phyloP scores from a whole-genome alignment of 2,888 invertebrate species.

The Troides oblongomaculatus region DNA sequence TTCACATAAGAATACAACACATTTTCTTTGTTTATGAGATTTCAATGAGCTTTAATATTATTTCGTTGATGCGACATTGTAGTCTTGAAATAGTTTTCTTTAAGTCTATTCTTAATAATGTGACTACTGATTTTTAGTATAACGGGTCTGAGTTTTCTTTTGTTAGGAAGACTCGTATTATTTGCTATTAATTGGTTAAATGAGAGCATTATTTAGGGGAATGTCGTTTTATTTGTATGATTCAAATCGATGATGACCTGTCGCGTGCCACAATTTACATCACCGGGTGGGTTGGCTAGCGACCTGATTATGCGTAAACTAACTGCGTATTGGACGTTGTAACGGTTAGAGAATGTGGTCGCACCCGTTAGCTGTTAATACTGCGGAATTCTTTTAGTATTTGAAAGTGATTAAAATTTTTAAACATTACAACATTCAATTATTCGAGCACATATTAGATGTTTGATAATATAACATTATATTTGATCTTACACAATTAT shows the following conservation, averaged over 20 bases:
- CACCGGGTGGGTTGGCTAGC: constrained; percentile 41
- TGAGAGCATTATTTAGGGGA: not conserved
- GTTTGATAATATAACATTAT: not conserved
- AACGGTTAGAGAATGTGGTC: constrained; percentile 62
- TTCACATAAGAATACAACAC: not conserved
- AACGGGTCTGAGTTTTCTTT: too few relatives aligned
- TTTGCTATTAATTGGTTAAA: not conserved
- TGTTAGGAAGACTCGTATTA: not conserved
- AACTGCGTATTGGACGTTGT: constrained; percentile 64
- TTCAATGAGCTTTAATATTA: too few relatives aligned
- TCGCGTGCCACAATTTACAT: constrained; percentile 51
- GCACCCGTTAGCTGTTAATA: constrained; percentile 33
- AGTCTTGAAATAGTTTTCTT: too few relatives aligned
- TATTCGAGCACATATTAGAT: not conserved
- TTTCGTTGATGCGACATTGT: too few relatives aligned
- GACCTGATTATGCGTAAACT: constrained; percentile 54
- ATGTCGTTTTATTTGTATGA: not conserved
- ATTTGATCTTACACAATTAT: too few relatives aligned
- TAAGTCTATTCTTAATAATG: too few relatives aligned
- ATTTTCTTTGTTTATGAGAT: too few relatives aligned
- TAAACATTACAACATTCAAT: constrained; percentile 1
- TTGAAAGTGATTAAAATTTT: constrained; percentile 29
- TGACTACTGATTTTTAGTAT: too few relatives aligned
- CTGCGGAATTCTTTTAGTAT: constrained; percentile 32
- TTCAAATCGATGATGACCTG: constrained; percentile 38